These are phyloP conservation scores for Scaptodrosophila latifasciaeformis DNA, from an alignment of 2,888 invertebrate species.

Conservation along the genomic window DNA sequence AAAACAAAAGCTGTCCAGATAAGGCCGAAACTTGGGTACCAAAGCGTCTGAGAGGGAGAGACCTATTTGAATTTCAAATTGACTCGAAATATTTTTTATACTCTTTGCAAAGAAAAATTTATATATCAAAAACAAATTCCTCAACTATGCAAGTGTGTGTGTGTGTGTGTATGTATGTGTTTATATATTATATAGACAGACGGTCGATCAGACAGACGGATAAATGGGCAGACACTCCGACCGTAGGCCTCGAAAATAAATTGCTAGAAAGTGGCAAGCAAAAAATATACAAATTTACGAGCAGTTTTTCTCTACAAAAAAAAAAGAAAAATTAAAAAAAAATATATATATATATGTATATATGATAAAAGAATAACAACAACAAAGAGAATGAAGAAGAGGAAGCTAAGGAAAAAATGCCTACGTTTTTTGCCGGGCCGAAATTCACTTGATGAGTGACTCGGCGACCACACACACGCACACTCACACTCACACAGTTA, in stretches of 20 bases:
- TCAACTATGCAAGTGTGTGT: conserved; percentile 56
- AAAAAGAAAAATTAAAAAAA: no score
- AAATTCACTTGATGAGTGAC: no score
- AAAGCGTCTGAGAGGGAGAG: no score
- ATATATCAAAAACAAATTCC: conserved; percentile 60
- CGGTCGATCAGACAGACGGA: conserved; percentile 1
- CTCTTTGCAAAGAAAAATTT: conserved; percentile 6
- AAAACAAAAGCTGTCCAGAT: conserved; percentile 1
- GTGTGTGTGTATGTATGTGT: no score
- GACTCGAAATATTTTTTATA: no score
- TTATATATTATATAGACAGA: neutral
- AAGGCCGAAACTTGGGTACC: no score
- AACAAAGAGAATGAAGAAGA: no score
- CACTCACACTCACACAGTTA: no score
- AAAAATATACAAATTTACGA: conserved; percentile 14
- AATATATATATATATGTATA: neutral
- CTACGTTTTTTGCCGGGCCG: no score
- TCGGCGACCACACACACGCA: no score
- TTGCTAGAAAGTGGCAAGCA: conserved; percentile 3
- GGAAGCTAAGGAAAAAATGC: no score
- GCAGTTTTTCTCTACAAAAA: neutral
- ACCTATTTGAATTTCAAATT: conserved; percentile 11
- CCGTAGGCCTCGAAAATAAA: conserved; percentile 52
- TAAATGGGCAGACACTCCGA: neutral
- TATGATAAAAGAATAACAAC: no score